phyloP scores from a whole-genome alignment of 2,113 vertebrate genomes.

The Chaetorhynchus papuensis region DNA sequence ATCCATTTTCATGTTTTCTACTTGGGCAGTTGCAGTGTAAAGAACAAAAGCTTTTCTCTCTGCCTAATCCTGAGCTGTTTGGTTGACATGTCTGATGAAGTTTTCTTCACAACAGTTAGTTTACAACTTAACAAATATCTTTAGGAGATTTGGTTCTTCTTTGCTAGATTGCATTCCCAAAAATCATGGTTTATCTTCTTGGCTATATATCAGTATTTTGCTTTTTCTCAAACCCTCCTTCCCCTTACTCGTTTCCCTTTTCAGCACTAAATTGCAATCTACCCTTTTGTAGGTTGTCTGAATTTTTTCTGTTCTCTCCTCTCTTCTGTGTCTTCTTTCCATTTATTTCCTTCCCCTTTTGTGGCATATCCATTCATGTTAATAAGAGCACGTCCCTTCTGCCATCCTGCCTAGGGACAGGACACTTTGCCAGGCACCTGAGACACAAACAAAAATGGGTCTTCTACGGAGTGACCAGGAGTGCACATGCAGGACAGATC shows the following conservation, averaged over 20 bases:
- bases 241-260: not conserved
- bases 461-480: not conserved
- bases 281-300: not conserved
- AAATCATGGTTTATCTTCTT: not conserved
- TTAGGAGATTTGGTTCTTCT: not conserved
- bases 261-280: not conserved
- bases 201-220: not conserved
- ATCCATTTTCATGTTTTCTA: not conserved
- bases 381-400: not conserved
- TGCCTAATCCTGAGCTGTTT: not conserved
- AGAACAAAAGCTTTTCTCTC: not conserved
- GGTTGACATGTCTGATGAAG: not conserved
- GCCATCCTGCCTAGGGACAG: not conserved
- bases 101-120: not conserved
- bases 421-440: not conserved
- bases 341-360: not conserved
- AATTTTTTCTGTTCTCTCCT: not conserved
- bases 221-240: not conserved
- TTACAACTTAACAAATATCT: not conserved
- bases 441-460: not conserved
- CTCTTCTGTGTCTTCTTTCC: not conserved
- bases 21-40: not conserved
- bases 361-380: not conserved
- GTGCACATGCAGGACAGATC: too few species aligned
- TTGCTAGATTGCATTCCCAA: not conserved